These are phyloP conservation scores for Enteromius viviparus DNA, from an alignment of 2,797 vertebrate species.

Conservation along the genomic window DNA sequence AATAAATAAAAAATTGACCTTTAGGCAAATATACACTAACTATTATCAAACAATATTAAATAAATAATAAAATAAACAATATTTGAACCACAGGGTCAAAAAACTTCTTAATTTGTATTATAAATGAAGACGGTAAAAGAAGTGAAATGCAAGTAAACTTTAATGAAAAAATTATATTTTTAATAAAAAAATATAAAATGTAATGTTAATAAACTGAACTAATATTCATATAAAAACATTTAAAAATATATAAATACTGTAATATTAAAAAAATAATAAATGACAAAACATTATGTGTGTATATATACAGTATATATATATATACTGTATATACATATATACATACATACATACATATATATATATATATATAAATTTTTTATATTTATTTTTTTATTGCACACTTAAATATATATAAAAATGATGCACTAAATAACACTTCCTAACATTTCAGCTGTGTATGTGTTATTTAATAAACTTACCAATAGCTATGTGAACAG, in stretches of 20 bases:
- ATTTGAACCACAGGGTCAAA: neutral
- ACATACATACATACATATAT: too few species aligned
- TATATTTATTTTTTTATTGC: neutral
- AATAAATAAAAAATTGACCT: neutral
- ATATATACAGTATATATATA: too few species aligned
- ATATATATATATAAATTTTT: too few species aligned
- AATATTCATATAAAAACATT: too few species aligned
- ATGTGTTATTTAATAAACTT: conserved; percentile 61
- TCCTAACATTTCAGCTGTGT: neutral
- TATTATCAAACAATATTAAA: neutral
- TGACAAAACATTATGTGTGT: too few species aligned
- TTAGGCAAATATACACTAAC: neutral
- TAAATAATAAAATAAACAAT: neutral
- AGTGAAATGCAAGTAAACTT: neutral
- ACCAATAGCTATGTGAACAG: conserved; percentile 91
- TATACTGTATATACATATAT: too few species aligned
- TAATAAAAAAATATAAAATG: too few species aligned
- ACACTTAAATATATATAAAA: too few species aligned
- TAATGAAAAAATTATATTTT: neutral
- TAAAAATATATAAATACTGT: too few species aligned
- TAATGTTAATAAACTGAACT: neutral
- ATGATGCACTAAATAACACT: neutral
- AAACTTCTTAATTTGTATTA: neutral
- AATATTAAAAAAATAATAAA: too few species aligned
- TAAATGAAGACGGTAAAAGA: neutral